These are phyloP conservation scores for Thalassaphorura encarpata DNA, from an alignment of 1,140 invertebrate genomes.

Conservation along the genomic window DNA sequence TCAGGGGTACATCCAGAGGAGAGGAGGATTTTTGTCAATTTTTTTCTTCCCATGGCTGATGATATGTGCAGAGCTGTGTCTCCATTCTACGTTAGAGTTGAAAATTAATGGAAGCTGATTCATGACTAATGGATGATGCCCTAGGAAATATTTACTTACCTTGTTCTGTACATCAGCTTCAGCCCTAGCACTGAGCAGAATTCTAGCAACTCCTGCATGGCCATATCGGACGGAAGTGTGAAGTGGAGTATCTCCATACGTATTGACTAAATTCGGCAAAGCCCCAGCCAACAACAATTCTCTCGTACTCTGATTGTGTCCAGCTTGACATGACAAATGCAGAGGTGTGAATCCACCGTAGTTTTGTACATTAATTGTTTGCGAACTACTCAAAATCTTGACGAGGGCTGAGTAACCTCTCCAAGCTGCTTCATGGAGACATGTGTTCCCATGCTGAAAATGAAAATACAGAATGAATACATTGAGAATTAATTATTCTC, in stretches of 20 bases:
- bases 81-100: conserved; percentile 63
- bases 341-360: conserved; percentile 82
- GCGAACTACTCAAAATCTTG: conserved; percentile 54
- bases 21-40: conserved; percentile 79
- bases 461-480: not conserved
- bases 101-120: not conserved
- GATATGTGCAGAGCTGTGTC: conserved; percentile 89
- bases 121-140: too few relatives aligned
- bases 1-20: conserved; percentile 71
- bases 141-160: too few relatives aligned
- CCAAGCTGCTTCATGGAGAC: conserved; percentile 88
- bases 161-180: conserved; percentile 85
- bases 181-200: conserved; percentile 80
- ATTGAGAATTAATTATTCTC: too few relatives aligned
- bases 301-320: conserved; percentile 88
- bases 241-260: conserved; percentile 27
- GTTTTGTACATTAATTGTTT: conserved; percentile 54
- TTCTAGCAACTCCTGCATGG: conserved; percentile 88
- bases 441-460: conserved; percentile 78
- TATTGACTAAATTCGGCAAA: conserved; percentile 46
- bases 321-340: conserved; percentile 73
- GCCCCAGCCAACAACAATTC: conserved; percentile 77
- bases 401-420: conserved; percentile 82
- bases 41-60: conserved; percentile 82
- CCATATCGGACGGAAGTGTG: conserved; percentile 56